Conservation (phyloP, 2,888 invertebrate genomes). For the Rhagophthalmus giganteus region DNA sequence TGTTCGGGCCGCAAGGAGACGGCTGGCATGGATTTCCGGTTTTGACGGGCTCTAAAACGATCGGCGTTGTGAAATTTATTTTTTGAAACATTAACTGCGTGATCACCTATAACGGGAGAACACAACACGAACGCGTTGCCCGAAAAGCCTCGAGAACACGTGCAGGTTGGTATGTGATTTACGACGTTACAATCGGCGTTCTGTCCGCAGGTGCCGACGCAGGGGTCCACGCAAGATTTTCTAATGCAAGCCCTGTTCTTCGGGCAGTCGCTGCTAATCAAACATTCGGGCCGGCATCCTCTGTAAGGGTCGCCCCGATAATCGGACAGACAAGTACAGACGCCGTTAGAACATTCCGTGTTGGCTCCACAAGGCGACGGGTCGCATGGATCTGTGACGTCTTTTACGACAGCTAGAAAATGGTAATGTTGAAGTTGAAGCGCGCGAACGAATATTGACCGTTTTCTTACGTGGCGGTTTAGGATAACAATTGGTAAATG, state of each 20-base stretch:
- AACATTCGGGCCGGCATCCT: conserved; percentile 81
- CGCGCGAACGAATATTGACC: no score
- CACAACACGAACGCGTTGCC: conserved; percentile 76
- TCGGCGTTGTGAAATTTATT: background rate
- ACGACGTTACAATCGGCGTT: conserved; percentile 76
- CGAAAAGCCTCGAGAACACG: conserved; percentile 71
- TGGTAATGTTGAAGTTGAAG: background rate
- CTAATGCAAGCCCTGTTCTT: conserved; percentile 74
- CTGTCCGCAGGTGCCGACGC: conserved; percentile 75
- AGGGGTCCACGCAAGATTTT: conserved; percentile 76
- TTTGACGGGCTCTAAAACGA: conserved; percentile 40
- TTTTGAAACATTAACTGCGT: background rate
- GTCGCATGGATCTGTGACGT: conserved; percentile 58
- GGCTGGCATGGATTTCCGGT: conserved; percentile 58
- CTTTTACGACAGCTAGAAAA: conserved; percentile 48
- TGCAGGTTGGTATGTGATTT: conserved; percentile 77
- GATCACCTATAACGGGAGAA: conserved; percentile 43
- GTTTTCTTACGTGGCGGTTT: conserved; percentile 51
- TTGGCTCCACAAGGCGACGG: conserved; percentile 66
- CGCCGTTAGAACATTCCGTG: conserved; percentile 66
- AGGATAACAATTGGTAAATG: conserved; percentile 73
- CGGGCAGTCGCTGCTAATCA: conserved; percentile 77
- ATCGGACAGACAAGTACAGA: conserved; percentile 76
- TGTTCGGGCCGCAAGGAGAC: conserved; percentile 74
- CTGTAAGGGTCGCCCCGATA: conserved; percentile 83